Percentiles rank a stretch among this genome's conserved stretches.
phyloP scores from a whole-genome alignment of 2,888 invertebrate species.

The Amiota mariae region DNA sequence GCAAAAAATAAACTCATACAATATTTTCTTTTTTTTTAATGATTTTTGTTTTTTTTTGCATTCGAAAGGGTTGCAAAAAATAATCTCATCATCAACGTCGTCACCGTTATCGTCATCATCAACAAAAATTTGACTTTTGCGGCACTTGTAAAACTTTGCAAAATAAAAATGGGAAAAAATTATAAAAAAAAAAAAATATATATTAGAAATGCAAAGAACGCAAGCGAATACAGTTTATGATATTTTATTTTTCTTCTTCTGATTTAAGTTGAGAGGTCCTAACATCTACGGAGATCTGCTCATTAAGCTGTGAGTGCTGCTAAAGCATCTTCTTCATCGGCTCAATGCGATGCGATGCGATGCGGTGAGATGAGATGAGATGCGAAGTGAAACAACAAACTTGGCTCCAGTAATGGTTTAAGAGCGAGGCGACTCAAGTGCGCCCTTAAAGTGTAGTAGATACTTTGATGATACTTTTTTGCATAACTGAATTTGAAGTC shows the following conservation, averaged over 20 bases:
- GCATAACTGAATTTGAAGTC: not conserved
- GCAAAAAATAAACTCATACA: constrained; percentile 22
- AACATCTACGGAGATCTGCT: not conserved
- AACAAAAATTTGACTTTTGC: constrained; percentile 30
- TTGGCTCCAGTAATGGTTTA: constrained; percentile 3
- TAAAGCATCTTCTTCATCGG: constrained; percentile 14
- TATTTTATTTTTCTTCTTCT: constrained; percentile 6
- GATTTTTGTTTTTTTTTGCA: not conserved
- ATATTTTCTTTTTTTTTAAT: not conserved
- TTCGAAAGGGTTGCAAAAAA: constrained; percentile 19
- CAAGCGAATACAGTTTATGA: not conserved
- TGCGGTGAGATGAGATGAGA: not conserved
- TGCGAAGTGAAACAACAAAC: too few species aligned
- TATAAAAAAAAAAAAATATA: too few species aligned
- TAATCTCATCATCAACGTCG: constrained; percentile 8
- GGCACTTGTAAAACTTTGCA: constrained; percentile 29
- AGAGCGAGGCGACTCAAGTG: constrained; percentile 26
- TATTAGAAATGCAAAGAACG: constrained; percentile 19
- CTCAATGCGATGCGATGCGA: not conserved
- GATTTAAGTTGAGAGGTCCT: not conserved
- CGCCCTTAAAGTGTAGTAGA: constrained; percentile 8
- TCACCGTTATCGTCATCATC: constrained; percentile 8
- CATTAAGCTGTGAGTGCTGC: constrained; percentile 24
- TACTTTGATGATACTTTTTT: constrained; percentile 21
- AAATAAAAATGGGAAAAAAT: constrained; percentile 19